phyloP scores from a whole-genome alignment of 2,797 vertebrate species.

The Meda fulgida region DNA sequence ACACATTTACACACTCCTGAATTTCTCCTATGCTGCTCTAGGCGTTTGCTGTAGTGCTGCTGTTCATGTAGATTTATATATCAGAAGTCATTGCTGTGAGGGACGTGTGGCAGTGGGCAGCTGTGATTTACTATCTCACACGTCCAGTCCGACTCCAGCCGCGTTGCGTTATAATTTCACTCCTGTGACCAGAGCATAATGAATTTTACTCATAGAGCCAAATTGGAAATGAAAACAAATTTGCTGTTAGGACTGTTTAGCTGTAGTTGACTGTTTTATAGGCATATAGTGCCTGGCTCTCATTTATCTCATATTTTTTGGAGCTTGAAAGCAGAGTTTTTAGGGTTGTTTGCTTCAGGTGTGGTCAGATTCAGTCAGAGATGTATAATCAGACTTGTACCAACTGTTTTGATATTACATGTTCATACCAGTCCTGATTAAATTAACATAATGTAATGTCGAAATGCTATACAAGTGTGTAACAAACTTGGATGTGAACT shows the following conservation, averaged over 20 bases:
- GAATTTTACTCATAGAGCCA: neutral
- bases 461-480: neutral
- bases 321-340: neutral
- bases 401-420: neutral
- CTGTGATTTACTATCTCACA: conserved; percentile 37
- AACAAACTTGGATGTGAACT: neutral
- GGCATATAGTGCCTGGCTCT: neutral
- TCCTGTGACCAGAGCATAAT: neutral
- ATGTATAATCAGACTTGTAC: neutral
- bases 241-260: neutral
- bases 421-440: neutral
- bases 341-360: neutral
- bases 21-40: conserved; percentile 14
- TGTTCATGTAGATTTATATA: conserved; percentile 46
- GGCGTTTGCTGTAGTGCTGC: conserved; percentile 20
- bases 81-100: neutral
- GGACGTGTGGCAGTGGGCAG: conserved; percentile 19
- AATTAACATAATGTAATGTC: neutral
- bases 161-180: conserved; percentile 7
- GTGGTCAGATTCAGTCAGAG: neutral
- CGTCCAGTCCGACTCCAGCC: neutral
- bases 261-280: neutral
- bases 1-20: conserved; percentile 23
- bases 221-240: neutral
- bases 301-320: neutral